Evolutionary conservation across 2,797 vertebrate species (phyloP).

Genomic region (Sandelia bainsii): DNA sequence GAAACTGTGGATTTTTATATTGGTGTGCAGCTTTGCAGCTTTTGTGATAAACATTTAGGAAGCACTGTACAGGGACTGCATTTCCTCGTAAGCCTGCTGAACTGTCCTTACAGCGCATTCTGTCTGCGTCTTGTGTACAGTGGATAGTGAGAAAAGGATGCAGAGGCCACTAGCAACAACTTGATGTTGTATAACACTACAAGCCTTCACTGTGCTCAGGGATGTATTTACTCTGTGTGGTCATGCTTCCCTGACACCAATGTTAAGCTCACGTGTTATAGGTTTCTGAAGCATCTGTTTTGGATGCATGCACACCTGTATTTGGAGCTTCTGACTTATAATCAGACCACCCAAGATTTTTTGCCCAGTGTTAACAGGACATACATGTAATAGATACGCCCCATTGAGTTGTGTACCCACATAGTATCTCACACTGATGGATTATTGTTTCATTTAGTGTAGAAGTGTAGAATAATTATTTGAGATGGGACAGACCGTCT

Average conservation of each 20-base stretch:
- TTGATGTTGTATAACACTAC: too few relatives aligned
- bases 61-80: background rate
- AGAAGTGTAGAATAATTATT: slow-evolving; percentile 25
- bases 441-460: slow-evolving; percentile 47
- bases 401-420: slow-evolving; percentile 14
- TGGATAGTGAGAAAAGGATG: background rate
- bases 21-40: background rate
- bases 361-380: slow-evolving; percentile 38
- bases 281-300: slow-evolving; percentile 43
- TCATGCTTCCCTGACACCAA: slow-evolving; percentile 1
- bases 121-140: background rate
- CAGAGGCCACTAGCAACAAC: background rate
- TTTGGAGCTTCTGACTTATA: slow-evolving; percentile 40
- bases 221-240: background rate
- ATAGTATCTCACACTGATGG: slow-evolving; percentile 14
- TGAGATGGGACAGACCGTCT: slow-evolving; percentile 25
- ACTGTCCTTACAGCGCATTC: background rate
- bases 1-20: background rate
- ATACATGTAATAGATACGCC: slow-evolving; percentile 18
- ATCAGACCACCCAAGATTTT: slow-evolving; percentile 57
- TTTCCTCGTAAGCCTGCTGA: background rate
- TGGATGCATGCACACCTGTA: slow-evolving; percentile 44
- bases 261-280: slow-evolving; percentile 18
- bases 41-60: background rate
- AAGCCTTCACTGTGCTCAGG: background rate